Evolutionary conservation across 2,797 vertebrate genomes (phyloP).

Genomic region (Lacerta viridis): DNA sequence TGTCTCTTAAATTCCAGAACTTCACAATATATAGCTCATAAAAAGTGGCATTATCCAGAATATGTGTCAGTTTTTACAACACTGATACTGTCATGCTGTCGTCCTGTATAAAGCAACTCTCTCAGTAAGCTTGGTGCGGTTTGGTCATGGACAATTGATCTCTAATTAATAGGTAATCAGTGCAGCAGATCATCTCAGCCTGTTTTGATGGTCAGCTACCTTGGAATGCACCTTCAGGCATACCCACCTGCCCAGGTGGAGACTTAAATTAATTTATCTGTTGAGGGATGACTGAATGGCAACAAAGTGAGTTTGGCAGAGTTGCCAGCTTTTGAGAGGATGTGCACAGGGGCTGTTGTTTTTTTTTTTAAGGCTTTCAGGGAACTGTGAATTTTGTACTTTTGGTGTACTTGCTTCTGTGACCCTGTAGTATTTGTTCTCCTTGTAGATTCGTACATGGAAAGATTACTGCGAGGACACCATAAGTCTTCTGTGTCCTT

Average conservation of each 20-base stretch:
- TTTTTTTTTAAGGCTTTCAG: background rate
- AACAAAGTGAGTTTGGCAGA: slow-evolving; percentile 15
- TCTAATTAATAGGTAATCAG: slow-evolving; percentile 42
- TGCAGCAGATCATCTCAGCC: slow-evolving; percentile 31
- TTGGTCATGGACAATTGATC: slow-evolving; percentile 39
- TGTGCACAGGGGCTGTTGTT: no score
- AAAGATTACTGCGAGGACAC: background rate
- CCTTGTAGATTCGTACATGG: background rate
- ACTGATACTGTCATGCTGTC: background rate
- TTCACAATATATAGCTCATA: background rate
- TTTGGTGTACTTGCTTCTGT: background rate
- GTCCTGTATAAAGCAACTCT: background rate
- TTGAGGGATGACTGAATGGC: background rate
- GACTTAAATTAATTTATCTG: slow-evolving; percentile 1
- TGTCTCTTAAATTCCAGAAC: slow-evolving; percentile 53
- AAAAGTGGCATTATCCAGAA: slow-evolving; percentile 38
- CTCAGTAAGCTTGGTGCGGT: background rate
- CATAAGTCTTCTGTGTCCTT: background rate
- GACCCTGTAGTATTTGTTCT: background rate
- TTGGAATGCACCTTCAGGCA: slow-evolving; percentile 38
- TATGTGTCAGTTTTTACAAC: background rate
- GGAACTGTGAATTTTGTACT: background rate
- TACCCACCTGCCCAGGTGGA: slow-evolving; percentile 14
- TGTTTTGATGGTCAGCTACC: slow-evolving; percentile 12
- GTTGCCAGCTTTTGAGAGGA: background rate